Percentiles rank a stretch among this genome's conserved stretches.
Conservation (phyloP, 1,140 invertebrate species). For the Phthorimaea operculella region DNA sequence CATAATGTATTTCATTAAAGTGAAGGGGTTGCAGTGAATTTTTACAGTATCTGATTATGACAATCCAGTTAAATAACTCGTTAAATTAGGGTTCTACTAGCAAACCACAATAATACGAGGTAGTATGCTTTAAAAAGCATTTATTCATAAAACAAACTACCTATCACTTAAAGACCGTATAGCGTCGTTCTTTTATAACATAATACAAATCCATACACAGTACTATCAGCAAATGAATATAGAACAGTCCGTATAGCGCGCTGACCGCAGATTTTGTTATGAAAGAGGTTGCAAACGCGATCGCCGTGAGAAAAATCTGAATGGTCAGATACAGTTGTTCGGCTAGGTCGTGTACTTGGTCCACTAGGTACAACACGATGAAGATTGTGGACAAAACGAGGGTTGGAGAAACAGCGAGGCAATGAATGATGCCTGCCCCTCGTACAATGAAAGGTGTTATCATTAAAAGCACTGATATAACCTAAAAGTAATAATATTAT, state of each 20-base stretch:
- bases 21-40: no score
- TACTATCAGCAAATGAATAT: constrained; percentile 44
- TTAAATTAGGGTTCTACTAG: background rate
- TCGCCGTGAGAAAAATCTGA: constrained; percentile 33
- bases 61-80: no score
- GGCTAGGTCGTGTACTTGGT: constrained; percentile 51
- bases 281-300: constrained; percentile 26
- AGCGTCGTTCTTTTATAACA: constrained; percentile 46
- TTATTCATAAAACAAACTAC: constrained; percentile 15
- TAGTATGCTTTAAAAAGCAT: constrained; percentile 21
- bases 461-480: constrained; percentile 53
- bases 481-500: constrained; percentile 52
- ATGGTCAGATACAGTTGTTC: constrained; percentile 46
- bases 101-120: constrained; percentile 29
- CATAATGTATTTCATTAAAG: no score
- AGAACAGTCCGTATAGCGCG: constrained; percentile 42
- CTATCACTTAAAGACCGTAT: constrained; percentile 21
- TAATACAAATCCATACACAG: constrained; percentile 47
- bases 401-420: constrained; percentile 46
- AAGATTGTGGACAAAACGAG: constrained; percentile 50
- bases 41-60: no score
- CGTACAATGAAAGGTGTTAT: constrained; percentile 41
- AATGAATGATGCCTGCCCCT: constrained; percentile 37
- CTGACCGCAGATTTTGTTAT: constrained; percentile 16
- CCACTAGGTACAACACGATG: constrained; percentile 51